phyloP scores from a whole-genome alignment of 1,140 invertebrate species.

The Lordiphosa stackelbergi region DNA sequence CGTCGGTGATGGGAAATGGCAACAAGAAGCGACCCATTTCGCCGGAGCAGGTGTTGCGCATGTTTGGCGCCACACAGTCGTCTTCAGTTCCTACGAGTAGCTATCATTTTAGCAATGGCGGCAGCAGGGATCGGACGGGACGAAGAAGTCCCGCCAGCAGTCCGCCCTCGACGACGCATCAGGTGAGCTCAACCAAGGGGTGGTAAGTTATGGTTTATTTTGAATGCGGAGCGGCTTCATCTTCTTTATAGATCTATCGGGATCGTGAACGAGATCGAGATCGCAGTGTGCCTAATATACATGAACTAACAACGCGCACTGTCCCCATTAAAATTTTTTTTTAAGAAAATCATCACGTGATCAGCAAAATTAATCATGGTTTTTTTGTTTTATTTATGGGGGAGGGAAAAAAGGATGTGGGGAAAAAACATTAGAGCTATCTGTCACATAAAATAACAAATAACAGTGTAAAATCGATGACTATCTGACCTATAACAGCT shows the following conservation, averaged over 20 bases:
- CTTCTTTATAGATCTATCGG: conserved; percentile 57
- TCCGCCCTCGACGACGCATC: conserved; percentile 84
- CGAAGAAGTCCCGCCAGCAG: conserved; percentile 85
- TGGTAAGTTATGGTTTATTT: background rate
- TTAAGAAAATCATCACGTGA: no score
- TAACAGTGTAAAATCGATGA: no score
- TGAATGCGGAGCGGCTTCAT: background rate
- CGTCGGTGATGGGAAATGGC: conserved; percentile 58
- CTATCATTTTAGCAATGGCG: conserved; percentile 77
- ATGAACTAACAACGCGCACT: conserved; percentile 87
- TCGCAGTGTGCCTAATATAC: conserved; percentile 81
- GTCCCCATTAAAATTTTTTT: no score
- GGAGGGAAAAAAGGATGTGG: no score
- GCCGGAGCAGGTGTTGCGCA: conserved; percentile 86
- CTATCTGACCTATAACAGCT: no score
- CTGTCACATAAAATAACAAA: no score
- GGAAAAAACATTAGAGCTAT: no score
- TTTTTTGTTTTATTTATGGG: conserved; percentile 93
- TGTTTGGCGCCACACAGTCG: conserved; percentile 80
- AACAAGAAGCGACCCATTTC: conserved; percentile 85
- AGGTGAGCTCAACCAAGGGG: conserved; percentile 75
- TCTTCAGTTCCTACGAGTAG: conserved; percentile 77
- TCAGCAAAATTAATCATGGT: conserved; percentile 85
- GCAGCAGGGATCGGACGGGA: conserved; percentile 70
- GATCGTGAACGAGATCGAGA: conserved; percentile 73